Evolutionary conservation across 2,888 invertebrate genomes (phyloP).

Genomic region (Hyles lineata): DNA sequence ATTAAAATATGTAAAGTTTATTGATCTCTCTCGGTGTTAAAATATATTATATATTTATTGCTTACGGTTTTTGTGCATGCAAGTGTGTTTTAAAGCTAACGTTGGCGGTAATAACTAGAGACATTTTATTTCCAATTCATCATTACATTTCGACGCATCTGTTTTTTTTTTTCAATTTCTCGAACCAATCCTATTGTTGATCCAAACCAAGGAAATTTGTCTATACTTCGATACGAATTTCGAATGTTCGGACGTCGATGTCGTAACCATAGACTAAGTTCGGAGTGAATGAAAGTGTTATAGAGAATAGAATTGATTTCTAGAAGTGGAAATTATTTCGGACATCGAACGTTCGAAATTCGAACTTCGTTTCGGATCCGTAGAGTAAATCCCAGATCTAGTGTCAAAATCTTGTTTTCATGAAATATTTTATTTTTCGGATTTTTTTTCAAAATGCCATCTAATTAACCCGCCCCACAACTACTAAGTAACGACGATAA

Average conservation of each 20-base stretch:
- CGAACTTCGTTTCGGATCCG: too few relatives aligned
- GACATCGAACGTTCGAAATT: too few relatives aligned
- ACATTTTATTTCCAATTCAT: constrained; percentile 28
- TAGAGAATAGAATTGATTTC: too few relatives aligned
- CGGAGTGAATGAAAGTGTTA: too few relatives aligned
- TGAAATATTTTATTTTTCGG: background rate
- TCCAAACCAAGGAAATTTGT: too few relatives aligned
- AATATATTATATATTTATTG: constrained; percentile 28
- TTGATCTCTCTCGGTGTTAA: constrained; percentile 14
- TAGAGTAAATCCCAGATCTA: too few relatives aligned
- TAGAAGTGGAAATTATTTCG: too few relatives aligned
- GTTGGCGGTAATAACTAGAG: constrained; percentile 41
- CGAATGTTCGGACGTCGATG: too few relatives aligned
- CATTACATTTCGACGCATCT: background rate
- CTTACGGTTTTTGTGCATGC: constrained; percentile 38
- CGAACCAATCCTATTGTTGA: background rate
- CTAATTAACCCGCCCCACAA: constrained; percentile 4
- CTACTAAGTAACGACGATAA: constrained; percentile 22
- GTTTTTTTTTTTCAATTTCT: background rate
- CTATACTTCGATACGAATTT: too few relatives aligned
- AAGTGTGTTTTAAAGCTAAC: constrained; percentile 37
- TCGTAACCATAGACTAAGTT: too few relatives aligned
- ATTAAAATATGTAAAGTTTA: background rate
- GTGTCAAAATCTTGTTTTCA: background rate
- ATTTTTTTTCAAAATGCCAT: background rate